Evolutionary conservation across 2,888 invertebrate genomes (phyloP).

Genomic region (Nephrocerus scutellatus): DNA sequence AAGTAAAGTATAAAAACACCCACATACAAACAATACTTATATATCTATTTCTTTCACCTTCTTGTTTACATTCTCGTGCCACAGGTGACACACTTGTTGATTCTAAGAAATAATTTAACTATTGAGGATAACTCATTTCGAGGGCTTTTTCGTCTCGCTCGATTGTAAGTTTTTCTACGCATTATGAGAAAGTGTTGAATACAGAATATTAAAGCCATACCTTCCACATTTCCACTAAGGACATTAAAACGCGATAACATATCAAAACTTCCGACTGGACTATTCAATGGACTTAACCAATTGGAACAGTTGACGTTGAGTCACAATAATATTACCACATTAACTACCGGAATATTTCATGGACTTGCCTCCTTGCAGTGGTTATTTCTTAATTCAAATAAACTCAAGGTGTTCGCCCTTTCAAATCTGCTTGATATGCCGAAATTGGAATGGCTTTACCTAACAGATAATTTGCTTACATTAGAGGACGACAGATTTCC

Average conservation of each 20-base stretch:
- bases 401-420: constrained; percentile 46
- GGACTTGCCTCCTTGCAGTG: constrained; percentile 48
- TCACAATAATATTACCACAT: constrained; percentile 36
- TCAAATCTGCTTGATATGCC: constrained; percentile 45
- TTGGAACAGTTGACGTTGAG: constrained; percentile 39
- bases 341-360: constrained; percentile 45
- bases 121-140: constrained; percentile 32
- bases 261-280: constrained; percentile 38
- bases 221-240: no score
- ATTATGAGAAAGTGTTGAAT: no score
- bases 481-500: constrained; percentile 48
- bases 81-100: constrained; percentile 38
- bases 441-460: constrained; percentile 47
- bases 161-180: constrained; percentile 1
- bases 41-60: background rate
- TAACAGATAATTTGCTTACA: constrained; percentile 50
- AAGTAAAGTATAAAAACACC: constrained; percentile 25
- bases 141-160: constrained; percentile 5
- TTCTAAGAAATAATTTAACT: constrained; percentile 39
- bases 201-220: no score
- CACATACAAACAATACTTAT: background rate
- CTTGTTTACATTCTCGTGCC: constrained; percentile 2
- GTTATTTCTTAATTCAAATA: constrained; percentile 50
- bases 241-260: constrained; percentile 44
- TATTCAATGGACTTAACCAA: constrained; percentile 32